Conservation (phyloP, 2,797 vertebrate species). For the Mustela erminea region DNA sequence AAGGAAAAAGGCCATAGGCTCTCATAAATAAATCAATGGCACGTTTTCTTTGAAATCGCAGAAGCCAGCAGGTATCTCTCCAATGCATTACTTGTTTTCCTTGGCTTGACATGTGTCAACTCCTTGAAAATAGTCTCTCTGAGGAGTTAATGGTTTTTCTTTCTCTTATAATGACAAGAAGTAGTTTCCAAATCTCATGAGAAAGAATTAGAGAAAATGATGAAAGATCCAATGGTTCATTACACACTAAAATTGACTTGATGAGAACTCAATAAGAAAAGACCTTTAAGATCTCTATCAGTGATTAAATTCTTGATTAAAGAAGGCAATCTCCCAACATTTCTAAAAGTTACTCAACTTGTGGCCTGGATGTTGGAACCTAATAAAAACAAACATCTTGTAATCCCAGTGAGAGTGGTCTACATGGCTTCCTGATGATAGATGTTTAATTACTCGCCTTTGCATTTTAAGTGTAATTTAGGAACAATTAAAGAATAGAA, state of each 20-base stretch:
- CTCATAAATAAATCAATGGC: constrained; percentile 64
- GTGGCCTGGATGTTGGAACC: not conserved
- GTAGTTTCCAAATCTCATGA: constrained; percentile 60
- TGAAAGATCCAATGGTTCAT: constrained; percentile 50
- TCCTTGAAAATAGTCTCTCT: constrained; percentile 66
- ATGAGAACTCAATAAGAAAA: constrained; percentile 68
- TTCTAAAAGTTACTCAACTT: constrained; percentile 58
- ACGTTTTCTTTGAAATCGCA: constrained; percentile 52
- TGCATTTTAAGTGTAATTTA: constrained; percentile 63
- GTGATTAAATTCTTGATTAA: constrained; percentile 74
- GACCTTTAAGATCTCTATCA: constrained; percentile 63
- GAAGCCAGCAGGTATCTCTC: constrained; percentile 60
- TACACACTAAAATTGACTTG: constrained; percentile 59
- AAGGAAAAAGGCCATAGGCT: constrained; percentile 34
- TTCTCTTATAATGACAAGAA: constrained; percentile 60
- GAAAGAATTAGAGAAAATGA: constrained; percentile 75
- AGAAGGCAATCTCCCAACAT: constrained; percentile 56
- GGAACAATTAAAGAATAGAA: constrained; percentile 32
- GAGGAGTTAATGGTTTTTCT: constrained; percentile 60
- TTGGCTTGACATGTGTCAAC: constrained; percentile 44
- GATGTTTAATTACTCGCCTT: constrained; percentile 56
- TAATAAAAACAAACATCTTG: constrained; percentile 66
- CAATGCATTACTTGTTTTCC: constrained; percentile 54
- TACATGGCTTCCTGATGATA: constrained; percentile 49
- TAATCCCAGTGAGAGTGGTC: constrained; percentile 36